Evolutionary conservation across 2,113 vertebrate genomes (phyloP), one percentile per base, ranked within the genome.

Genomic region (Nanorana parkeri): DNA sequence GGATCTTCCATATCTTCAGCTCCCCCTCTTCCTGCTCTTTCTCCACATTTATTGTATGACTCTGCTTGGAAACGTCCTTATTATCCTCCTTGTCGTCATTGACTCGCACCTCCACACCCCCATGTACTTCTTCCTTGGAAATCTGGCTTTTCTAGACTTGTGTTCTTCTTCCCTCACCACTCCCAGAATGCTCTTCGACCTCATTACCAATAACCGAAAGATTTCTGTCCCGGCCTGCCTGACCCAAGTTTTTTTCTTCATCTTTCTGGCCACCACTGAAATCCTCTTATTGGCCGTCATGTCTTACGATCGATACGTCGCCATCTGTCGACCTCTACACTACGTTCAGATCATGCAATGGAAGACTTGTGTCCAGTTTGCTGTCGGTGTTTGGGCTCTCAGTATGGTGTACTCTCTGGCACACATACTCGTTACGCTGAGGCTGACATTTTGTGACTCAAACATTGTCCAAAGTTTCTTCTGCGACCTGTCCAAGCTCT

Each of bases 41-140:
- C 63, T 84, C 20, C 23, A 86, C 58, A 83, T 87, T 32, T 88
- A 84, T 4, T 0, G 84, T 3, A 64, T 85, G 36, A 84, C 78
- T 23, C 24, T 87, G 4, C 11, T 80, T 8, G 75, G 78, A 24
- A 88, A 89, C 63, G 54, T 83, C 6, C 58, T 72, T 10, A 85
- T 87, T 21, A 84, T 88, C 1, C 15, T 83, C 0, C 21, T 83
- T 0, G 75, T 83, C 21, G 47, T 66, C 8, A 64, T 83, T 1
- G 84, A 87, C 1, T 2, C 76, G 0, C 75, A 80, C 3, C 86
- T 89, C 55, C 82, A 86, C 5, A 87, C 20, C 0, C 85, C 86
- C 52, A 88, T 86, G 88, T 88, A 87, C 26, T 87, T 89, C 75
- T 88, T 88, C 66, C 56, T 86, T 29, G 68, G 77, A 10, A 87